Percentiles rank a stretch among this genome's conserved stretches.
phyloP scores from a whole-genome alignment of 2,113 vertebrate genomes.

The Romanogobio albipinnatus region DNA sequence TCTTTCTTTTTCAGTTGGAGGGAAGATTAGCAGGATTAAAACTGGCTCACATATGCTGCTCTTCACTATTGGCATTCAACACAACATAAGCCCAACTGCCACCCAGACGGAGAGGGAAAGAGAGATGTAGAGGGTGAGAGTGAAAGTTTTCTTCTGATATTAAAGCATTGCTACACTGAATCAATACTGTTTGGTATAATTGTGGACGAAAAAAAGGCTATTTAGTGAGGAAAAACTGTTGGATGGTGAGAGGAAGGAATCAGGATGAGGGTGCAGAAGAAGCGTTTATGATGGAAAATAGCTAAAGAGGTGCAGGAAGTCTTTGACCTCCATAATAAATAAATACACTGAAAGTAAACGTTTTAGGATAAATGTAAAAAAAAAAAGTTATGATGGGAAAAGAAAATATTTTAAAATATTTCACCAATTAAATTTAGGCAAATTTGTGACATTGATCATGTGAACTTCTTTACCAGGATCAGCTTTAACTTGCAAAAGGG shows the following conservation, averaged over 20 bases:
- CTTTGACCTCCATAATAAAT: neutral
- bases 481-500: neutral
- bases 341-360: neutral
- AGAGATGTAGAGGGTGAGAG: conserved; percentile 35
- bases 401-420: neutral
- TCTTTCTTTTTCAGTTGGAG: conserved; percentile 80
- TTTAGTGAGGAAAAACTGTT: conserved; percentile 15
- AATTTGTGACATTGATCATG: neutral
- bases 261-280: neutral
- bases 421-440: neutral
- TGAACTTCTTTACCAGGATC: neutral
- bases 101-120: conserved; percentile 82
- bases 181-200: conserved; percentile 7
- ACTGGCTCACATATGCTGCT: conserved; percentile 97
- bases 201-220: neutral
- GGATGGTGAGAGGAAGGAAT: conserved; percentile 16
- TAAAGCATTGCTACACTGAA: conserved; percentile 15
- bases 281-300: neutral
- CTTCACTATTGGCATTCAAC: conserved; percentile 92
- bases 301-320: neutral
- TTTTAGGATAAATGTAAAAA: neutral
- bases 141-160: conserved; percentile 29
- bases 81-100: conserved; percentile 80
- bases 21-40: conserved; percentile 98
- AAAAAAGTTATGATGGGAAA: neutral